Conservation (phyloP, 2,797 vertebrate species). For the Tadarida brasiliensis region DNA sequence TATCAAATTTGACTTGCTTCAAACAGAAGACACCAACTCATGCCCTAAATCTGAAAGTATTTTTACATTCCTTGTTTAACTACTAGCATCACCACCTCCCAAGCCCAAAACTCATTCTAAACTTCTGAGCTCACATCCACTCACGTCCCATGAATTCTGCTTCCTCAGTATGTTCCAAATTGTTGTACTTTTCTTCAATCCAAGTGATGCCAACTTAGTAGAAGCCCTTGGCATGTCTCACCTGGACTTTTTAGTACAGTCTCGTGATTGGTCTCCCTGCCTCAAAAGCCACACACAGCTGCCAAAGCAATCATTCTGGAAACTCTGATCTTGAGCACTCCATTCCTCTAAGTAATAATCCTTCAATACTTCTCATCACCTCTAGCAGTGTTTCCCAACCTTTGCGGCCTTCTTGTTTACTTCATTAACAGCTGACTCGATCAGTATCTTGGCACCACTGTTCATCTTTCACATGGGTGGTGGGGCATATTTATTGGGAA, state of each 20-base stretch:
- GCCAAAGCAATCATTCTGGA: neutral
- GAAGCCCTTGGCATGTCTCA: neutral
- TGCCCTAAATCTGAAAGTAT: neutral
- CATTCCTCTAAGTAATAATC: neutral
- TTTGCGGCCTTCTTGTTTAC: neutral
- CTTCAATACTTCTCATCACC: neutral
- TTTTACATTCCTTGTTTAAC: neutral
- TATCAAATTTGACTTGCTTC: constrained; percentile 3
- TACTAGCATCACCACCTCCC: neutral
- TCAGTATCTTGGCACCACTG: neutral
- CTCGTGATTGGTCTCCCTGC: neutral
- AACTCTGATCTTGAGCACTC: neutral
- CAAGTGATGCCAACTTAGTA: neutral
- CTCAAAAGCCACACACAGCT: neutral
- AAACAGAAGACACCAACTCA: neutral
- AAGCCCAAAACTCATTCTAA: neutral
- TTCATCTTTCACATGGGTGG: neutral
- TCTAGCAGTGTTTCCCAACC: neutral
- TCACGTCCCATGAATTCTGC: neutral
- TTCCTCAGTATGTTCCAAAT: neutral
- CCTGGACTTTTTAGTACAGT: neutral
- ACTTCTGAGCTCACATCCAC: neutral
- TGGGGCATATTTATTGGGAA: neutral
- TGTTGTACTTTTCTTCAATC: neutral
- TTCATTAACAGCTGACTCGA: neutral